Evolutionary conservation across 2,797 vertebrate genomes (phyloP), one percentile per base, ranked within the genome.

Genomic region (Esox masquinongy): DNA sequence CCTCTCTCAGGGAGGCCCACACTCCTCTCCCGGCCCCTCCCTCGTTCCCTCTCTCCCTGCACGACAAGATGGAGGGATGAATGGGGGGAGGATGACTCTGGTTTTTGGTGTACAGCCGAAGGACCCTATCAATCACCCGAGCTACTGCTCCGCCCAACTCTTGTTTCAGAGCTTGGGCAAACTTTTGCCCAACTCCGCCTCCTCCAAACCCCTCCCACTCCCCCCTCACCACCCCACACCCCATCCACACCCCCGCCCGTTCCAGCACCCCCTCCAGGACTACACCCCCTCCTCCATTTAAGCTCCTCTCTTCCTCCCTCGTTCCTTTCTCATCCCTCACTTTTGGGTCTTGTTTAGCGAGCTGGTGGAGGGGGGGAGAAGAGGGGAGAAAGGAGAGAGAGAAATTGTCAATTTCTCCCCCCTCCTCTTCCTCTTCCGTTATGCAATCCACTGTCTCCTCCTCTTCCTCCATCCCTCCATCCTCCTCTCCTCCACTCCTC

Each of bases 41-140:
- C 79, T 80, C 39, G 36, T 82, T 1, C 63, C 80, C 0, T 84
- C 83, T 0, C 73, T 83, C 0, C 71, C 86, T 3, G 17, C 49
- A 56, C 9, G 12, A 39, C n/a, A 47, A 31, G 2, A 86, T 86
- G 0, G 84, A 61, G 0, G 86, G 87, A 70, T 84, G 80, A 66
- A 90, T 12, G 9, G 86, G n/a, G 84, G 87, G 79, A 83, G 81
- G 71, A 77, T 83, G 6, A 79, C 24, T 15, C 12, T 61, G 2
- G 56, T 24, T 61, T 61, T 61, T 22, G 22, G 56, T 61, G 56
- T 61, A 95, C 6, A 94, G 88, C 70, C 90, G 90, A 36, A 95
- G 92, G 14, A 95, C 94, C 11, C 93, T 87, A 82, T 95, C 94
- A 1, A 95, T 94, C 83, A 95, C 94, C 12, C 92, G 87, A 1